These are phyloP conservation scores for Orchesella flavescens DNA, from an alignment of 2,888 invertebrate species.

Conservation along the genomic window DNA sequence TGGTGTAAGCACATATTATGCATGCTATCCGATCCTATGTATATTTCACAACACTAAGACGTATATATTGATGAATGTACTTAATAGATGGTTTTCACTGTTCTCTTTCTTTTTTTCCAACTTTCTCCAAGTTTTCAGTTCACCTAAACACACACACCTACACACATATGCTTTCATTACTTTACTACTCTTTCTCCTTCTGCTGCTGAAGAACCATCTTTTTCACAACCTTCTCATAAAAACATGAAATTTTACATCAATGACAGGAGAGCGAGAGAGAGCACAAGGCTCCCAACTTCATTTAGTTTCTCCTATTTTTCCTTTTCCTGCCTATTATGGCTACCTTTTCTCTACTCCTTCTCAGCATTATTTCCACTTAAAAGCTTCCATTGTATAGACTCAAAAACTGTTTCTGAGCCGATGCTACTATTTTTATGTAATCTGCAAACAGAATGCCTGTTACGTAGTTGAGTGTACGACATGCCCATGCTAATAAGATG, in stretches of 20 bases:
- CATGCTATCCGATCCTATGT: background rate
- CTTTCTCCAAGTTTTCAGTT: no score
- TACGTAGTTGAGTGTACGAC: no score
- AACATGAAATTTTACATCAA: constrained; percentile 18
- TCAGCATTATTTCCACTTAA: background rate
- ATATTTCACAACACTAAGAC: background rate
- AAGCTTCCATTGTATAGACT: background rate
- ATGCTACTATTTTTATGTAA: background rate
- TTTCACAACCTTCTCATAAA: constrained; percentile 4
- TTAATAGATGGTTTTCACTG: no score
- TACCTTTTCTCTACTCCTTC: background rate
- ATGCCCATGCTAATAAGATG: no score
- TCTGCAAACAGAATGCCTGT: background rate
- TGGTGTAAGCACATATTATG: background rate
- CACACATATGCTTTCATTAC: background rate
- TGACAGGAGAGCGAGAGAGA: background rate
- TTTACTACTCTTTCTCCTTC: background rate
- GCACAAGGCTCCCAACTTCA: background rate
- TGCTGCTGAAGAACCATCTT: background rate
- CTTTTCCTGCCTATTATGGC: background rate
- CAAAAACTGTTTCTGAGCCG: background rate
- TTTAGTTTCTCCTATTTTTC: background rate
- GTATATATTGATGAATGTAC: no score
- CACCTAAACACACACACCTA: background rate
- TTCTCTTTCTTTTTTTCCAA: no score